Evolutionary conservation across 2,888 invertebrate genomes (phyloP).

Genomic region (Rosalia funebris): DNA sequence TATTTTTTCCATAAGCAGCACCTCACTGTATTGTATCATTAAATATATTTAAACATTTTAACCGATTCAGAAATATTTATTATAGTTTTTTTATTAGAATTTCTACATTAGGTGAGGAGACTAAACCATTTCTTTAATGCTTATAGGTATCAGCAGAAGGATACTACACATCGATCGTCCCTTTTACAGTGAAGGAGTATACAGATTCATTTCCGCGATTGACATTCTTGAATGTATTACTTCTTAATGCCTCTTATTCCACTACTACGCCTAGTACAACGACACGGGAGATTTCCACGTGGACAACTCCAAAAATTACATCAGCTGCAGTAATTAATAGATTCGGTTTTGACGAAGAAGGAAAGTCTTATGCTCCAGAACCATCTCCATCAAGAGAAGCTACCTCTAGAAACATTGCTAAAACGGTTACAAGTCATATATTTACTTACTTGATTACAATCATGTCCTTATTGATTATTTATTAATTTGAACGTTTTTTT

Average conservation of each 20-base stretch:
- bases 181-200: not conserved
- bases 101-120: too few relatives aligned
- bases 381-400: slow-evolving; percentile 3
- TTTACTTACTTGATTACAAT: too few relatives aligned
- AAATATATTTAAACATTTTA: too few relatives aligned
- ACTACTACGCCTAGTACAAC: not conserved
- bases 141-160: slow-evolving; percentile 2
- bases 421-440: too few relatives aligned
- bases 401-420: not conserved
- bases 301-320: not conserved
- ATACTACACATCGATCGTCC: not conserved
- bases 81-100: too few relatives aligned
- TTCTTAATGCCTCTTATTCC: slow-evolving; percentile 1
- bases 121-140: too few relatives aligned
- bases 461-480: too few relatives aligned
- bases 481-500: too few relatives aligned
- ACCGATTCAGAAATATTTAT: too few relatives aligned
- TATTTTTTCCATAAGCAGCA: too few relatives aligned
- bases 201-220: not conserved
- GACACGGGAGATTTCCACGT: not conserved
- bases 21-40: too few relatives aligned
- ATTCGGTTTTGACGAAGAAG: not conserved
- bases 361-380: not conserved
- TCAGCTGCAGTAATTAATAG: not conserved
- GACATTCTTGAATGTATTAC: not conserved